A percentile compares a stretch with the other conserved stretches of the same genome.
Evolutionary conservation across 2,888 invertebrate genomes (phyloP).

Genomic region (Cosmopolites sordidus): DNA sequence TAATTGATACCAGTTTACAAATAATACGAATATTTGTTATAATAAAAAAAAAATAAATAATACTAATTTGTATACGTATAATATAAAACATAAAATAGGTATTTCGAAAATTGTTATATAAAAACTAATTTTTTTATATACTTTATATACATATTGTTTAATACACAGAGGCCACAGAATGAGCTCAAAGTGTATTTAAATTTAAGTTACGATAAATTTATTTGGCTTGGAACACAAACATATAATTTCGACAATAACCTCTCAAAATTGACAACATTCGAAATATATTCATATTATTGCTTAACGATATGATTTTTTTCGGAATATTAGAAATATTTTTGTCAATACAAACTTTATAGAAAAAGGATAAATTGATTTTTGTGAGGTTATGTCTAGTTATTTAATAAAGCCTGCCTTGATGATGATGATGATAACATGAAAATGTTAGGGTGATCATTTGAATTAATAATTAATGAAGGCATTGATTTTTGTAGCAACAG

Average conservation of each 20-base stretch:
- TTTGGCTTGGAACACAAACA: neutral
- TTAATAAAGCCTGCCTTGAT: neutral
- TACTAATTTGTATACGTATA: constrained; percentile 1
- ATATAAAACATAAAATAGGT: constrained; percentile 15
- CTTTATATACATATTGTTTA: constrained; percentile 16
- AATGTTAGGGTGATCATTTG: no score
- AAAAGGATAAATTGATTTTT: constrained; percentile 1
- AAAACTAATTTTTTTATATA: constrained; percentile 23
- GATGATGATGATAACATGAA: no score
- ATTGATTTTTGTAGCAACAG: no score
- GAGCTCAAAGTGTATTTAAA: neutral
- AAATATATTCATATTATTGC: constrained; percentile 8
- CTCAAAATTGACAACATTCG: constrained; percentile 6
- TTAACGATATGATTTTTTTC: constrained; percentile 11
- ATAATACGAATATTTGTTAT: constrained; percentile 1
- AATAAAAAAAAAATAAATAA: no score
- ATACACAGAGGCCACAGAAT: neutral
- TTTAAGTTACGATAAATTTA: neutral
- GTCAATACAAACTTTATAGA: no score
- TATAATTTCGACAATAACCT: constrained; percentile 8
- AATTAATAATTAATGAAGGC: no score
- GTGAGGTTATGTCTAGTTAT: constrained; percentile 13
- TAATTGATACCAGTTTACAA: constrained; percentile 13
- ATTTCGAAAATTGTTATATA: constrained; percentile 19
- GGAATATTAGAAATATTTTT: neutral